Evolutionary conservation across 2,113 vertebrate species (phyloP).

Genomic region (Catharus fuscescens): DNA sequence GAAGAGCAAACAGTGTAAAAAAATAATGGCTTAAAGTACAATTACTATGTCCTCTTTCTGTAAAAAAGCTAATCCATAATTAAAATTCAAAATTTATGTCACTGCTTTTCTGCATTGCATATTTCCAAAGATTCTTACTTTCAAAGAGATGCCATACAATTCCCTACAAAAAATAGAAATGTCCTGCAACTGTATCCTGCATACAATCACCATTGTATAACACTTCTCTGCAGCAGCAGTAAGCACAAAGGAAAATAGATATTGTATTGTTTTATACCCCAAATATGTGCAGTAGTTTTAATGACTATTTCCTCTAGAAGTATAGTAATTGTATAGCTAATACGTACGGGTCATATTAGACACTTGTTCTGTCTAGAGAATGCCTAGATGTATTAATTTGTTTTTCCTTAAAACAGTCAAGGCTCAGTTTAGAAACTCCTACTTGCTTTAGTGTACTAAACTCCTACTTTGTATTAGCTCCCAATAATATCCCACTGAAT

Average conservation of each 20-base stretch:
- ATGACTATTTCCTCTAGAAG: neutral
- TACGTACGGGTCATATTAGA: neutral
- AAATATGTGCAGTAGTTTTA: neutral
- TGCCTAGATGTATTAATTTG: neutral
- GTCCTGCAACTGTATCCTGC: neutral
- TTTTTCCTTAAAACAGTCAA: neutral
- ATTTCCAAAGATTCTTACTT: neutral
- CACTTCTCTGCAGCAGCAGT: neutral
- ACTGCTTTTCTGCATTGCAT: neutral
- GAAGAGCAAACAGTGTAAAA: neutral
- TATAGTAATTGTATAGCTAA: neutral
- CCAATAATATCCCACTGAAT: neutral
- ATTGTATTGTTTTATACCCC: neutral
- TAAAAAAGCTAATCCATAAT: neutral
- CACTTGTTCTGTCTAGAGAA: neutral
- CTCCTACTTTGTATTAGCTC: neutral
- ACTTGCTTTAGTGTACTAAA: neutral
- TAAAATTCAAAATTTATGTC: neutral
- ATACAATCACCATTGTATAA: accelerated
- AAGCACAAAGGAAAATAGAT: neutral
- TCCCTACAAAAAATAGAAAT: neutral
- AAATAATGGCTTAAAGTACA: neutral
- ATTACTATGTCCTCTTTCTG: neutral
- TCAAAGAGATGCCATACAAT: neutral
- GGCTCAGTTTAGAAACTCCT: neutral